phyloP scores from a whole-genome alignment of 2,113 vertebrate genomes.

The Mus musculus region GRCm39 chr17:4272001-4272500 shows the following conservation, averaged over 20 bases:
- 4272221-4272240: neutral
- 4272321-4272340: conserved; percentile 75
- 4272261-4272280: conserved; percentile 79
- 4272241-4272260: conserved; percentile 68
- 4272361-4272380: conserved; percentile 74
- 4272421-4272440: conserved; percentile 77
- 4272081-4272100: conserved; percentile 64
- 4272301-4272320: conserved; percentile 67
- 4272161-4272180: conserved; percentile 82
- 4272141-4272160: conserved; percentile 67
- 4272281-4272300: conserved; percentile 80
- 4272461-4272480: conserved; percentile 56
- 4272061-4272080: conserved; percentile 78
- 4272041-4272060: neutral
- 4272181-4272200: conserved; percentile 61
- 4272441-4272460: conserved; percentile 55
- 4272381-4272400: conserved; percentile 78
- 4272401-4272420: conserved; percentile 77
- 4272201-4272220: conserved; percentile 10
- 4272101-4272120: conserved; percentile 76
- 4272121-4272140: conserved; percentile 82
- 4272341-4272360: conserved; percentile 75
- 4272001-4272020: conserved; percentile 13
- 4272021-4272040: conserved; percentile 46
- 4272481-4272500: conserved; percentile 76